These are phyloP conservation scores for Galbula dea DNA, from an alignment of 2,113 vertebrate species.

Conservation along the genomic window DNA sequence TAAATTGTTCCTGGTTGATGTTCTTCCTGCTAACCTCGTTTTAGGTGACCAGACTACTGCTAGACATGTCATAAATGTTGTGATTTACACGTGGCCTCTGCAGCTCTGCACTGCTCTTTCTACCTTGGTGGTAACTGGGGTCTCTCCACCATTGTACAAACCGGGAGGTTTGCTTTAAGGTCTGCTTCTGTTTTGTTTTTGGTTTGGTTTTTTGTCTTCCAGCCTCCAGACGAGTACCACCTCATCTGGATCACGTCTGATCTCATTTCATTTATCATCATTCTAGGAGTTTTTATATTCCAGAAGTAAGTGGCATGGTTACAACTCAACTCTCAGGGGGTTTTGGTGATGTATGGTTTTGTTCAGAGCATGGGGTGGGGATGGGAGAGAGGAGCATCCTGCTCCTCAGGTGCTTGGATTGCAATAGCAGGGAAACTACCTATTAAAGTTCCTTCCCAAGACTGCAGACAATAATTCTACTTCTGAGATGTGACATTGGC, in stretches of 20 bases:
- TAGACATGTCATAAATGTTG: neutral
- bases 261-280: conserved; percentile 85
- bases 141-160: neutral
- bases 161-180: neutral
- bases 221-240: conserved; percentile 87
- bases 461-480: neutral
- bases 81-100: neutral
- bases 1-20: too few relatives aligned
- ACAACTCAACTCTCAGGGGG: neutral
- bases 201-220: conserved; percentile 59
- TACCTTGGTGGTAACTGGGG: neutral
- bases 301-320: conserved; percentile 87
- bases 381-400: neutral
- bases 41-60: too few relatives aligned
- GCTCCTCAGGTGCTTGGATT: neutral
- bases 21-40: too few relatives aligned
- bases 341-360: neutral
- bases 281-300: conserved; percentile 88
- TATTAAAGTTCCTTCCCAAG: neutral
- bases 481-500: neutral
- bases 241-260: conserved; percentile 92
- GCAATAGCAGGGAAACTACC: neutral
- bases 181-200: neutral
- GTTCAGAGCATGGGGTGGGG: neutral
- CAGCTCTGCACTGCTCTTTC: neutral